Evolutionary conservation across 2,797 vertebrate species (phyloP), one percentile per base, ranked within the genome.

Genomic region (Rhinichthys osculus): DNA sequence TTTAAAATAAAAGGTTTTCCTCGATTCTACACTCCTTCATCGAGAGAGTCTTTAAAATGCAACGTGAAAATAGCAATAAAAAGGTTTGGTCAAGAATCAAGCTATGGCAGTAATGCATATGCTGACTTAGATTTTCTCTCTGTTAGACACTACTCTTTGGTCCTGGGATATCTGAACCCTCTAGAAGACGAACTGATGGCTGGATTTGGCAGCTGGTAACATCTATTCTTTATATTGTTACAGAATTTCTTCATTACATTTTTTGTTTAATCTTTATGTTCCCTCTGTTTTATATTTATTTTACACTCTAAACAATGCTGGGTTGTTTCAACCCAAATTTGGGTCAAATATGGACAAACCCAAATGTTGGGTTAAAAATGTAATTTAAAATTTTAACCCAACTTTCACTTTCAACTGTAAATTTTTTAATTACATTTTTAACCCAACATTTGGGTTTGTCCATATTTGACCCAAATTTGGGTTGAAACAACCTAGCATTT

Each of bases 141-240:
- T 73, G 38, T 42, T 91, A 99, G 98, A 96, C 90, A 47, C 87
- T 94, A 35, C 88, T 94, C 84, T 96, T 95, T 13, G 98, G 97
- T 90, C 89, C 93, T 71, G 98, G 98, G 82, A 91, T 91, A 89
- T 96, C 94, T 17, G 91, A 94, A 84, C 87, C 89, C 33, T 89
- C 72, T 2, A 91, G 87, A 33, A 92, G 81, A 70, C 88, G 92
- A 66, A 96, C 93, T 2, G 97, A 99, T 84, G 88, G 92, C 83
- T 99, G 98, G 98, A 95, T 99, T 87, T 99, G 98, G 98, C 98
- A 99, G 83, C 90, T 97, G 96, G 98, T 97, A 94, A 0, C 10
- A n/a, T 64, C 62, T 66, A 21, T 7, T 35, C 13, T 35, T 27
- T 27, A 50, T 14, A 9, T 5, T 59, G 27, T 64, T 64, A 64